Evolutionary conservation across 2,888 invertebrate species (phyloP).

Genomic region (Creontiades dilutus): DNA sequence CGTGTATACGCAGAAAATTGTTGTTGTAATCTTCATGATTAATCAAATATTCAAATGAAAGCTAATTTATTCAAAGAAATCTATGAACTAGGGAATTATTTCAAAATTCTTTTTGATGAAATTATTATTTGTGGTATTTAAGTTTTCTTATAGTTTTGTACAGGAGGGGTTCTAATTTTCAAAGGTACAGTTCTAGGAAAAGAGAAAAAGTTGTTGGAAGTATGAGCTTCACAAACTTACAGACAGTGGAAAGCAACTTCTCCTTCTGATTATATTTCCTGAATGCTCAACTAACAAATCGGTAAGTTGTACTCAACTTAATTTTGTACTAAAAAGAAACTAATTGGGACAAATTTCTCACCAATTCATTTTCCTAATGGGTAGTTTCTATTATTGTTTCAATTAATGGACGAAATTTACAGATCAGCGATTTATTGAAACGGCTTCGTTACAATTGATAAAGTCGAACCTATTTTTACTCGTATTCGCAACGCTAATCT

Average conservation of each 20-base stretch:
- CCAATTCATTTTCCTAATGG: neutral
- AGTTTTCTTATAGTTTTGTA: too few species aligned
- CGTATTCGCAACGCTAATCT: conserved; percentile 28
- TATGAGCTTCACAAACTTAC: too few species aligned
- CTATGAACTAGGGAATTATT: too few species aligned
- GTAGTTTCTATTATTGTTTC: neutral
- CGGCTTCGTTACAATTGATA: neutral
- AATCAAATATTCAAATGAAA: too few species aligned
- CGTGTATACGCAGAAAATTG: too few species aligned
- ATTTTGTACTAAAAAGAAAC: conserved; percentile 39
- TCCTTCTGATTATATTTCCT: neutral
- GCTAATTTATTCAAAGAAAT: too few species aligned
- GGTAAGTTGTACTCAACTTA: conserved; percentile 8
- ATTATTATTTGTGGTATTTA: too few species aligned
- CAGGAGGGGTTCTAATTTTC: too few species aligned
- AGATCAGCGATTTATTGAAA: conserved; percentile 3
- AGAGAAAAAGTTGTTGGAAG: too few species aligned
- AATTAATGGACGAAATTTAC: conserved; percentile 2
- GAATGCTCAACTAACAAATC: neutral
- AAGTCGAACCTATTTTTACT: neutral
- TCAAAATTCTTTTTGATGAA: too few species aligned
- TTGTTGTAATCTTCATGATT: too few species aligned
- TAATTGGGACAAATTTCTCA: neutral
- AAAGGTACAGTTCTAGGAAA: too few species aligned
- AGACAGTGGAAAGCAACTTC: conserved; percentile 1